Conservation (phyloP, 2,888 invertebrate genomes). For the Phyllotreta cruciferae region DNA sequence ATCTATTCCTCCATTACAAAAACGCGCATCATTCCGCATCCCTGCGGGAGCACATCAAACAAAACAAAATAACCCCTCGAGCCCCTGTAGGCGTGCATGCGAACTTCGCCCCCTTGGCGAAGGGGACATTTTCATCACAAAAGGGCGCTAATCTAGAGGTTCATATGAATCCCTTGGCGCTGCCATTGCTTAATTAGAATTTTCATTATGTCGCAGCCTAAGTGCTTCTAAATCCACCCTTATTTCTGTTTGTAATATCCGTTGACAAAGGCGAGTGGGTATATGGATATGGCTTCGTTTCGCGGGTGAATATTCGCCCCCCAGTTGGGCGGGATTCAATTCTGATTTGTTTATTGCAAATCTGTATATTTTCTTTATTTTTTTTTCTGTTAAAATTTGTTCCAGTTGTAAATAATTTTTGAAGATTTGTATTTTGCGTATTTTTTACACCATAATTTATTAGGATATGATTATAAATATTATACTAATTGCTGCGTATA, state of each 20-base stretch:
- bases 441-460: too few species aligned
- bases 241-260: constrained; percentile 26
- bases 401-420: too few species aligned
- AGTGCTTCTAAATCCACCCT: constrained; percentile 26
- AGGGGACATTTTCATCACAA: constrained; percentile 35
- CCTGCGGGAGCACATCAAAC: constrained; percentile 13
- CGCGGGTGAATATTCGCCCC: too few species aligned
- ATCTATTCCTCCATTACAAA: constrained; percentile 13
- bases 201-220: constrained; percentile 41
- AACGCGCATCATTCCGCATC: constrained; percentile 8
- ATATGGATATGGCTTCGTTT: too few species aligned
- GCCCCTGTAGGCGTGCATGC: constrained; percentile 26
- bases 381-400: too few species aligned
- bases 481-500: too few species aligned
- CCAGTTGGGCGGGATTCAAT: too few species aligned
- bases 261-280: too few species aligned
- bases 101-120: constrained; percentile 10
- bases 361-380: too few species aligned
- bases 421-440: too few species aligned
- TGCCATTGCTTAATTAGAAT: constrained; percentile 43
- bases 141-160: constrained; percentile 35
- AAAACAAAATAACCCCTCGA: constrained; percentile 10
- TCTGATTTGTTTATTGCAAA: too few species aligned
- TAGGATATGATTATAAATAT: too few species aligned
- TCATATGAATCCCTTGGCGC: constrained; percentile 27